Percentiles rank a stretch among this genome's conserved stretches.
Conservation (phyloP, 2,797 vertebrate genomes). For the Tokudaia muenninki region DNA sequence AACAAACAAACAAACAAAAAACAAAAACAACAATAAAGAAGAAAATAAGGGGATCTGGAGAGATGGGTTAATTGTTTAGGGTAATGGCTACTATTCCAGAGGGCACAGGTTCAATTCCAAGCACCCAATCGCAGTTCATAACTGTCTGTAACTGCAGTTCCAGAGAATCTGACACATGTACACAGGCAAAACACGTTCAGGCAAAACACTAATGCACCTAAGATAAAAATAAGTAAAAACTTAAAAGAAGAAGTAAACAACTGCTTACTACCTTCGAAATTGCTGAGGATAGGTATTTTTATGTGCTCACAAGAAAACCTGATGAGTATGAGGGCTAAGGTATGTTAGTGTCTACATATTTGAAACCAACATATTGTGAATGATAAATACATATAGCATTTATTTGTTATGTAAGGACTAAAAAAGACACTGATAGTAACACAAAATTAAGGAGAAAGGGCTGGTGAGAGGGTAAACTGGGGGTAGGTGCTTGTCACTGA, state of each 20-base stretch:
- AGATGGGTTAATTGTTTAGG: too few species aligned
- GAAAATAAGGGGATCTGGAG: neutral
- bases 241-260: neutral
- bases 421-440: neutral
- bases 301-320: neutral
- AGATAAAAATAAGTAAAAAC: too few species aligned
- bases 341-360: neutral
- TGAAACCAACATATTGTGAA: neutral
- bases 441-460: neutral
- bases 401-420: neutral
- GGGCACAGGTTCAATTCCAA: too few species aligned
- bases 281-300: neutral
- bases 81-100: too few species aligned
- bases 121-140: too few species aligned
- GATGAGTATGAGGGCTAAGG: neutral
- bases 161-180: too few species aligned
- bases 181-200: too few species aligned
- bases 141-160: too few species aligned
- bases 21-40: too few species aligned
- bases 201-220: too few species aligned
- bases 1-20: too few species aligned
- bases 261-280: neutral
- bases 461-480: neutral
- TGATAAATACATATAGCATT: neutral
- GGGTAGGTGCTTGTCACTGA: neutral